These are phyloP conservation scores for Leptinotarsa peninsularis DNA, from an alignment of 2,888 invertebrate genomes.

Conservation along the genomic window DNA sequence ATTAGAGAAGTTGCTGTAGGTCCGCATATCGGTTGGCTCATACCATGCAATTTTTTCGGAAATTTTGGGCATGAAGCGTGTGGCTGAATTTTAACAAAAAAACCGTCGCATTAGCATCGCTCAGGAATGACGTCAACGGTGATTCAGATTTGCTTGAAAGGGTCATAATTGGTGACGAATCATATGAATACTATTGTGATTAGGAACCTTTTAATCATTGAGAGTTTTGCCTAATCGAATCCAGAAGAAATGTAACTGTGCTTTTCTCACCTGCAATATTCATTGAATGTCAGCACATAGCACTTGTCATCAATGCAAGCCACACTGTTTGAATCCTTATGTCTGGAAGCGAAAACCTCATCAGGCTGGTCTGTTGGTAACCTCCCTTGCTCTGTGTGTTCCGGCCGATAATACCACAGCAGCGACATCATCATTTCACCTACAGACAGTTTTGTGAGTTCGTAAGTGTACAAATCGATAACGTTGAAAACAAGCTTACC, in stretches of 20 bases:
- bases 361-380: slow-evolving; percentile 84
- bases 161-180: too few relatives aligned
- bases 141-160: too few relatives aligned
- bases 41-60: too few relatives aligned
- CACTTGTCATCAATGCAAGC: slow-evolving; percentile 98
- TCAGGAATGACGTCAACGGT: too few relatives aligned
- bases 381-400: slow-evolving; percentile 93
- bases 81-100: too few relatives aligned
- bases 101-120: too few relatives aligned
- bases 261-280: slow-evolving; percentile 91
- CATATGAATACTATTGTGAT: too few relatives aligned
- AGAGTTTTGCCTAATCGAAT: too few relatives aligned
- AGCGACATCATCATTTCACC: slow-evolving; percentile 98
- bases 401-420: slow-evolving; percentile 97
- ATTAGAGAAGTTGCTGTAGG: too few relatives aligned
- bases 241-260: neutral
- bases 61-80: too few relatives aligned
- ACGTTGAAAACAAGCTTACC: slow-evolving; percentile 70
- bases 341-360: slow-evolving; percentile 96
- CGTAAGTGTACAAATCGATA: slow-evolving; percentile 12
- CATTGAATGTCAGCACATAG: slow-evolving; percentile 94
- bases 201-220: too few relatives aligned
- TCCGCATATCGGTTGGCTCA: too few relatives aligned
- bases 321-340: slow-evolving; percentile 94
- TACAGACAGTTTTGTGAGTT: slow-evolving; percentile 61